These are phyloP conservation scores for Exephanes ischioxanthus DNA, from an alignment of 2,888 invertebrate genomes.

Conservation along the genomic window DNA sequence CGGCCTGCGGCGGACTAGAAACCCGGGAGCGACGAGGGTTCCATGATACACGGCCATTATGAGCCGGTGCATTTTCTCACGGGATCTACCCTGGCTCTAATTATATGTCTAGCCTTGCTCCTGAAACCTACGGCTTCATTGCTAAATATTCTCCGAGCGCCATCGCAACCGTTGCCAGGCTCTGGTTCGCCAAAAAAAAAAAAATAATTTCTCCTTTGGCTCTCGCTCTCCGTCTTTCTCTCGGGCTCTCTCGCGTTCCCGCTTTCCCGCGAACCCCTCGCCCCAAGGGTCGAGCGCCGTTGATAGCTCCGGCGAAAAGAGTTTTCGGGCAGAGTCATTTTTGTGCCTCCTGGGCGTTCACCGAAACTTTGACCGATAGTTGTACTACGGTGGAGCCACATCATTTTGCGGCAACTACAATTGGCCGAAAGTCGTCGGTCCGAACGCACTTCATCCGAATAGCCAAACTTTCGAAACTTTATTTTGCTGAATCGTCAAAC, in stretches of 20 bases:
- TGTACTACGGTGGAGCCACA: not conserved
- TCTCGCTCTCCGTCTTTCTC: constrained; percentile 4
- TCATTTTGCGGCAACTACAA: too few relatives aligned
- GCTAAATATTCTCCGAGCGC: constrained; percentile 75
- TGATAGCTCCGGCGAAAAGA: not conserved
- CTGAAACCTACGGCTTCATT: constrained; percentile 82
- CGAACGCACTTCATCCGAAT: too few relatives aligned
- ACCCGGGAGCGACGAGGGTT: constrained; percentile 69
- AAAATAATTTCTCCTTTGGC: constrained; percentile 76
- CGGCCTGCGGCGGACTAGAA: constrained; percentile 14
- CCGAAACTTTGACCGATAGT: not conserved
- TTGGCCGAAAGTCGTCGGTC: too few relatives aligned
- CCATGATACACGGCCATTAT: constrained; percentile 82
- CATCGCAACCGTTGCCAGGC: constrained; percentile 40
- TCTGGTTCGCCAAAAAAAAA: constrained; percentile 72
- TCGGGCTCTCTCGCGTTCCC: constrained; percentile 11
- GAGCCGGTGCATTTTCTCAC: constrained; percentile 81
- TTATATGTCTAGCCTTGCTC: constrained; percentile 83
- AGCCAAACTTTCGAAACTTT: too few relatives aligned
- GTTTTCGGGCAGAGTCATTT: not conserved
- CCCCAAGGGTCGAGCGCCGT: not conserved
- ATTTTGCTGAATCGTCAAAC: too few relatives aligned
- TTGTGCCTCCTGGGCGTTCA: not conserved
- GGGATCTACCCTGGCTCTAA: constrained; percentile 80
- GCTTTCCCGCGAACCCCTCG: too few relatives aligned